phyloP scores from a whole-genome alignment of 2,888 invertebrate species.

The Hypena proboscidalis region DNA sequence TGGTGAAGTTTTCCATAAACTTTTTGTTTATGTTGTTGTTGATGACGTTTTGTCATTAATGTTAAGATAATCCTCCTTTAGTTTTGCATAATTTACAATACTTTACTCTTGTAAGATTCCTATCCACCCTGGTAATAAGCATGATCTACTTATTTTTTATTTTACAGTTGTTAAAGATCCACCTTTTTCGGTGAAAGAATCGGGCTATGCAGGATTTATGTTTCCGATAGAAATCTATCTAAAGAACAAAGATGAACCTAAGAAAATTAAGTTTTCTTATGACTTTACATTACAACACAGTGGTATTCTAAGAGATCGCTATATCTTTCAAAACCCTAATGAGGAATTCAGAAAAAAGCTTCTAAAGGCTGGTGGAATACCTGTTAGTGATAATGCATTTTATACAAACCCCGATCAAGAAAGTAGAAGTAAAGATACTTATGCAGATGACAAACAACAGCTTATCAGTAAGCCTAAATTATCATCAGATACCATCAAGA shows the following conservation, averaged over 20 bases:
- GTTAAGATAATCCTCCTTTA: constrained; percentile 3
- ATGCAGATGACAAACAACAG: constrained; percentile 84
- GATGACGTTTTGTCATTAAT: constrained; percentile 7
- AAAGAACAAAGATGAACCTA: constrained; percentile 95
- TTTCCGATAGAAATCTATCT: constrained; percentile 96
- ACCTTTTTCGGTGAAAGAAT: constrained; percentile 95
- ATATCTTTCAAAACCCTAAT: constrained; percentile 93
- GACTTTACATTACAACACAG: constrained; percentile 93
- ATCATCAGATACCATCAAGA: constrained; percentile 84
- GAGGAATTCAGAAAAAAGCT: constrained; percentile 96
- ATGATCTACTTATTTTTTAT: constrained; percentile 17
- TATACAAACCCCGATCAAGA: constrained; percentile 83
- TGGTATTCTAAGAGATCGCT: constrained; percentile 92
- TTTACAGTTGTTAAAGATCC: constrained; percentile 95
- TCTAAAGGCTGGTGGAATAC: constrained; percentile 93
- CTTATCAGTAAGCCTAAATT: constrained; percentile 90
- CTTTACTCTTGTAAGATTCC: constrained; percentile 4
- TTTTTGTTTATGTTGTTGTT: constrained; percentile 29
- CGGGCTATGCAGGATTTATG: constrained; percentile 98
- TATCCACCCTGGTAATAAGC: background rate
- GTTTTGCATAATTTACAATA: too few relatives aligned
- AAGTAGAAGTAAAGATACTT: constrained; percentile 84
- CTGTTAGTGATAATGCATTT: constrained; percentile 74
- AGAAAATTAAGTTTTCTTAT: constrained; percentile 93
- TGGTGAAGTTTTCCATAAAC: constrained; percentile 10